A percentile compares a stretch with the other conserved stretches of the same genome.
phyloP scores from a whole-genome alignment of 2,113 vertebrate genomes.

The Oxyruncus cristatus region DNA sequence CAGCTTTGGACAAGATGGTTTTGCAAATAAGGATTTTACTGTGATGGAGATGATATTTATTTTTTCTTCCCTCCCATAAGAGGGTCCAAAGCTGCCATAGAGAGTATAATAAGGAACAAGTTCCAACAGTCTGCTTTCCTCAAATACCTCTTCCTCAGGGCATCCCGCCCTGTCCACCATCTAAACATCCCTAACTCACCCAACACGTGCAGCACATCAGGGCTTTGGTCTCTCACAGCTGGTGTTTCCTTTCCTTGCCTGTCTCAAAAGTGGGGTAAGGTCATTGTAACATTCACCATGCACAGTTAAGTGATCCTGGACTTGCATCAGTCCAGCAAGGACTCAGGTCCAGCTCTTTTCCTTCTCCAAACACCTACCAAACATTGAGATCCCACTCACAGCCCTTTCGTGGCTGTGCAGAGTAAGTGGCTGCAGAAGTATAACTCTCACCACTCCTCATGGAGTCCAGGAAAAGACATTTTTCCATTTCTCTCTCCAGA shows the following conservation, averaged over 20 bases:
- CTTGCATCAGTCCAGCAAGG: not conserved
- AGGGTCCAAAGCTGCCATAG: not conserved
- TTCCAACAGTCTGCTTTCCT: not conserved
- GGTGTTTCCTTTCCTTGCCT: not conserved
- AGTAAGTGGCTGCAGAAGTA: accelerated
- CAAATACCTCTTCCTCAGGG: not conserved
- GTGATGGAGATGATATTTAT: not conserved
- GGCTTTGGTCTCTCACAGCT: not conserved
- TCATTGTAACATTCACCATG: accelerated
- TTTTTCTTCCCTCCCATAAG: not conserved
- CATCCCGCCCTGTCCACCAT: not conserved
- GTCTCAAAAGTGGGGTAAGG: not conserved
- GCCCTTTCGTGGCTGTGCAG: not conserved
- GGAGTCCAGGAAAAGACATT: not conserved
- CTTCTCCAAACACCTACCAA: not conserved
- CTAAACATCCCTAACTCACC: not conserved
- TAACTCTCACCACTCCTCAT: not conserved
- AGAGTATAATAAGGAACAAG: not conserved
- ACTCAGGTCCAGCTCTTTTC: not conserved
- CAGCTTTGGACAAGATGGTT: not conserved
- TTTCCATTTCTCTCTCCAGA: not conserved
- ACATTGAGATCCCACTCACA: not conserved
- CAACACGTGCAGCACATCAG: not conserved
- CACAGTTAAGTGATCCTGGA: not conserved
- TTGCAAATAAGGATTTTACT: not conserved